These are phyloP conservation scores for Pollenia amentaria DNA, from an alignment of 2,888 invertebrate species.

Conservation along the genomic window DNA sequence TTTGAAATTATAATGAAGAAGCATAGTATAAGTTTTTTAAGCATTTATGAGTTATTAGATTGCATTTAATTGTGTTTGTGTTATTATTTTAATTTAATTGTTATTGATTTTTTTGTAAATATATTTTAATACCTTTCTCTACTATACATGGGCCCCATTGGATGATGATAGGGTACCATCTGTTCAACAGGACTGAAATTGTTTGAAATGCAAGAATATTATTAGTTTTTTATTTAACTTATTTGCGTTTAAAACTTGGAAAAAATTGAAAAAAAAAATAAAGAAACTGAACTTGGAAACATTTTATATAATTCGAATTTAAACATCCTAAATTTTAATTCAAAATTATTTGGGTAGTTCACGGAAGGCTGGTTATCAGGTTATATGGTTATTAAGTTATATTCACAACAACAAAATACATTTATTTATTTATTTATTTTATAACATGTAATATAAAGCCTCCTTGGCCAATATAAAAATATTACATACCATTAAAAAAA, in stretches of 20 bases:
- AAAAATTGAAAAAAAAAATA: background rate
- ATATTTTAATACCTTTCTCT: conserved; percentile 84
- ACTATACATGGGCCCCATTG: conserved; percentile 85
- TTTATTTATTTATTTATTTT: too few species aligned
- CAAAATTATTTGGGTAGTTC: too few species aligned
- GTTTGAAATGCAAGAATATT: conserved; percentile 75
- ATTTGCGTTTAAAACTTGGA: background rate
- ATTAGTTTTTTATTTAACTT: conserved; percentile 50
- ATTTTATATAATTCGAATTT: background rate
- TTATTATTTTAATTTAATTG: conserved; percentile 30
- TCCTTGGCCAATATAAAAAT: too few species aligned
- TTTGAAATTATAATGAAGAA: conserved; percentile 49
- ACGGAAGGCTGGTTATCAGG: too few species aligned
- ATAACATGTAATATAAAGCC: too few species aligned
- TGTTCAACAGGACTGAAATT: conserved; percentile 85
- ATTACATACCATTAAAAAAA: too few species aligned
- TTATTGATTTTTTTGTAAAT: conserved; percentile 77
- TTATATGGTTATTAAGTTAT: too few species aligned
- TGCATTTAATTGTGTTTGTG: conserved; percentile 70
- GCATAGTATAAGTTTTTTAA: conserved; percentile 44
- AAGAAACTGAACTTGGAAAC: background rate
- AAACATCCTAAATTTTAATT: too few species aligned
- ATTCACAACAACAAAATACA: too few species aligned
- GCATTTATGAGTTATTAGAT: conserved; percentile 33
- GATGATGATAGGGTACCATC: conserved; percentile 85